Percentiles rank a stretch among this genome's conserved stretches.
Evolutionary conservation across 2,113 vertebrate species (phyloP).

Genomic region (Ranitomeya imitator): DNA sequence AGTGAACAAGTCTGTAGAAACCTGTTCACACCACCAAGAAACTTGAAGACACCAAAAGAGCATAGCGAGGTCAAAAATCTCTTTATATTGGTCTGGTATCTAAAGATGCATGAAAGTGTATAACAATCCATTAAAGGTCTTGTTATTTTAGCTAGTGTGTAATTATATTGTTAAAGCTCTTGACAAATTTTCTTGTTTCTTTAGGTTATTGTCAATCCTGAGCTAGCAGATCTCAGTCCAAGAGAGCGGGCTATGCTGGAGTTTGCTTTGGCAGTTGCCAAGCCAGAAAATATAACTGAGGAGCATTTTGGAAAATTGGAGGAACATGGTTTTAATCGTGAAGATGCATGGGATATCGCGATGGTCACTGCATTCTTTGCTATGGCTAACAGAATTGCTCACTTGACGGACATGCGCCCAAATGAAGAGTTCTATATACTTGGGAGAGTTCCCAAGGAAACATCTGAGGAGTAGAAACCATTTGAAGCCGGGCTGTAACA

Average conservation of each 20-base stretch:
- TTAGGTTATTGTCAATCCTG: slow-evolving; percentile 79
- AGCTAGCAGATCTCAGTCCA: slow-evolving; percentile 72
- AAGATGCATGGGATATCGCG: slow-evolving; percentile 86
- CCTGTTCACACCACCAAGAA: no score
- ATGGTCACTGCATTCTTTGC: slow-evolving; percentile 81
- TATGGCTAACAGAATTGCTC: slow-evolving; percentile 81
- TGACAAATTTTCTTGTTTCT: not conserved
- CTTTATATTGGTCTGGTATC: no score
- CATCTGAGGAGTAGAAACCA: slow-evolving; percentile 36
- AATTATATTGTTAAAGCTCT: not conserved
- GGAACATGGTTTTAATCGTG: slow-evolving; percentile 77
- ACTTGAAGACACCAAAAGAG: no score
- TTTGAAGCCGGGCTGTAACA: not conserved
- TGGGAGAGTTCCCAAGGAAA: slow-evolving; percentile 72
- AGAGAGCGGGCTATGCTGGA: slow-evolving; percentile 80
- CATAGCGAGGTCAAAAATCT: no score
- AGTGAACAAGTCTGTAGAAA: no score
- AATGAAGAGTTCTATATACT: slow-evolving; percentile 81
- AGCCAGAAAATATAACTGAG: slow-evolving; percentile 77
- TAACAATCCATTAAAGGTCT: not conserved
- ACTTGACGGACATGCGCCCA: slow-evolving; percentile 76
- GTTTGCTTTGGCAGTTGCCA: slow-evolving; percentile 79
- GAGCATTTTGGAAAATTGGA: slow-evolving; percentile 76
- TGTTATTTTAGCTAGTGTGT: not conserved
- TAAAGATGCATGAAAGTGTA: no score